These are phyloP conservation scores for Lethrus apterus DNA, from an alignment of 1,140 invertebrate genomes.

Conservation along the genomic window DNA sequence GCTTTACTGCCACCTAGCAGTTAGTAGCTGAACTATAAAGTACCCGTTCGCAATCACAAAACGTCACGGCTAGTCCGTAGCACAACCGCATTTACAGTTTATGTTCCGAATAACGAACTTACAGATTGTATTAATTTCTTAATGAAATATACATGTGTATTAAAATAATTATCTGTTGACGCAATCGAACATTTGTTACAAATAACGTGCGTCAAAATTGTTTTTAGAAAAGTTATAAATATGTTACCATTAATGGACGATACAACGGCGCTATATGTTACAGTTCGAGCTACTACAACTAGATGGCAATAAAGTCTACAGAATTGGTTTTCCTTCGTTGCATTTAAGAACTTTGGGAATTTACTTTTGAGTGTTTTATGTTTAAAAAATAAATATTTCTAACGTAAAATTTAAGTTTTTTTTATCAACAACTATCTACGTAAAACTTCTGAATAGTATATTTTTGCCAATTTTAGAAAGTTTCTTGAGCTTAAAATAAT, in stretches of 20 bases:
- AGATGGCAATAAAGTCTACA: slow-evolving; percentile 19
- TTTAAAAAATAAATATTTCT: too few species aligned
- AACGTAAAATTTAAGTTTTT: too few species aligned
- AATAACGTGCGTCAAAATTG: background rate
- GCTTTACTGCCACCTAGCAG: slow-evolving; percentile 24
- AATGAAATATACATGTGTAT: too few species aligned
- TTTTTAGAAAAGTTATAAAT: slow-evolving; percentile 3
- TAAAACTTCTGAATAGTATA: too few species aligned
- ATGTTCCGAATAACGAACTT: background rate
- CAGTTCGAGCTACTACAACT: slow-evolving; percentile 15
- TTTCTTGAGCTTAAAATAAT: too few species aligned
- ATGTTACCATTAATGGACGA: too few species aligned
- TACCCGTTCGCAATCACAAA: slow-evolving; percentile 5
- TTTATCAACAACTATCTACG: too few species aligned
- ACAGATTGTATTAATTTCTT: background rate
- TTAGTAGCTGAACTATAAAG: slow-evolving; percentile 27
- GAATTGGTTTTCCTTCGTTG: too few species aligned
- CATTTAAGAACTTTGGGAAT: too few species aligned
- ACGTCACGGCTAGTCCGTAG: slow-evolving; percentile 17
- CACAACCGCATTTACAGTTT: slow-evolving; percentile 20
- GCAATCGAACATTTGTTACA: background rate
- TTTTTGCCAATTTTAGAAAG: too few species aligned
- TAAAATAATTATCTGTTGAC: background rate
- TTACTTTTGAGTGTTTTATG: too few species aligned
- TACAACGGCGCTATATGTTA: too few species aligned